Conservation (phyloP, 1,140 invertebrate species). For the Ruditapes philippinarum region DNA sequence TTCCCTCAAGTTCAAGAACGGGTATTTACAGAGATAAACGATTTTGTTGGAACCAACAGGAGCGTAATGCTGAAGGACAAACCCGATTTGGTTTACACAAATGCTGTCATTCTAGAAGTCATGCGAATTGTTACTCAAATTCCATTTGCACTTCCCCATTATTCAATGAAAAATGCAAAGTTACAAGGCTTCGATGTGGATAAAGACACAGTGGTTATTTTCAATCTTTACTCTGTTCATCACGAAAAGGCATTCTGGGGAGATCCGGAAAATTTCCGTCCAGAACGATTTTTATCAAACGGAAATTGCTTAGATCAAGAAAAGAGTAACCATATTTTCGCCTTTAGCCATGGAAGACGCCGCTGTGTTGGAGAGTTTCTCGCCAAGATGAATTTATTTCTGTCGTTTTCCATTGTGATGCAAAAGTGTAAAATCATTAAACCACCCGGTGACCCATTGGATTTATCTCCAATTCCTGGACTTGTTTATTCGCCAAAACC, state of each 20-base stretch:
- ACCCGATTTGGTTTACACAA: too few relatives aligned
- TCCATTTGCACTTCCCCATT: background rate
- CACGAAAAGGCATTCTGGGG: conserved; percentile 21
- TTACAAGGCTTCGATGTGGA: too few relatives aligned
- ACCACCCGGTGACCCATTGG: background rate
- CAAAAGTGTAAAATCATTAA: background rate
- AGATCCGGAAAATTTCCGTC: conserved; percentile 28
- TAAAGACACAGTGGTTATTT: too few relatives aligned
- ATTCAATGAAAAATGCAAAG: background rate
- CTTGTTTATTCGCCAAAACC: background rate
- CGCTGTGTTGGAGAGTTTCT: conserved; percentile 1
- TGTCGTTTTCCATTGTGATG: background rate
- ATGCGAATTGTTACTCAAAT: background rate
- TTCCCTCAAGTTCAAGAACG: background rate
- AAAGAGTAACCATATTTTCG: background rate
- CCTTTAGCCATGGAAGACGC: conserved; percentile 13
- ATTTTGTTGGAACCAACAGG: too few relatives aligned
- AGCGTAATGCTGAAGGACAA: too few relatives aligned
- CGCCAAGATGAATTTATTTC: conserved; percentile 2
- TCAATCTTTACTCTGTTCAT: too few relatives aligned
- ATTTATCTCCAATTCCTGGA: background rate
- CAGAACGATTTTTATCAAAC: background rate
- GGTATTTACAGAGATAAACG: background rate
- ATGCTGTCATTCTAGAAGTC: too few relatives aligned
- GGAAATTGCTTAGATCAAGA: background rate